Conservation (phyloP, 2,113 vertebrate species). For the Pan troglodytes region NHGRI_mPanTro3-v2.1_pri NC_072398.2:181663501-181664000, state of each 20-base stretch:
- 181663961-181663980: neutral
- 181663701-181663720: neutral
- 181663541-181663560: neutral
- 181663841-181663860: neutral
- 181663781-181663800: neutral
- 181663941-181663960: neutral
- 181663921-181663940: neutral
- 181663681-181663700: neutral
- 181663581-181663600: neutral
- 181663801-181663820: neutral
- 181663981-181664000: neutral
- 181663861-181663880: neutral
- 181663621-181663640: neutral
- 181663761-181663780: neutral
- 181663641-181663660: neutral
- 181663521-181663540: neutral
- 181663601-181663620: neutral
- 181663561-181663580: neutral
- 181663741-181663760: neutral
- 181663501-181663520: neutral
- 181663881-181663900: neutral
- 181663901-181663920: neutral
- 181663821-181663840: neutral
- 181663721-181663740: neutral
- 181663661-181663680: neutral